Evolutionary conservation across 2,113 vertebrate genomes (phyloP), one percentile per base, ranked within the genome.

Genomic region (Pantherophis guttatus): DNA sequence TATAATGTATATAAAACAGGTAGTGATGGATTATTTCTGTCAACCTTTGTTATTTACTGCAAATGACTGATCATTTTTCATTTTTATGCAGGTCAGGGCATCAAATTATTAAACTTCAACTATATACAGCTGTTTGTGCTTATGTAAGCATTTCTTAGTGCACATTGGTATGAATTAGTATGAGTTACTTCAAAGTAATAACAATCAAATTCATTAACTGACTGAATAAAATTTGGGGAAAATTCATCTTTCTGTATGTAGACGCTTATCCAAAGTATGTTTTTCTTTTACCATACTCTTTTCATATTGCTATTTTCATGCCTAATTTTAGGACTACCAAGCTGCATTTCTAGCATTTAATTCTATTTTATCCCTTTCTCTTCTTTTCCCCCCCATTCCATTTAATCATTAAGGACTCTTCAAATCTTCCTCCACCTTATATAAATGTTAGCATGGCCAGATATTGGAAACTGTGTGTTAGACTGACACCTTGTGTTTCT

Each of bases 401-500:
- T 86, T 29, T 48, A 52, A 57, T 81, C 62, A 48, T 33, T 88
- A 39, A 8, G 7, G 17, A 86, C 39, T 90, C 26, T 26, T n/a
- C 87, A 88, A 87, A 44, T 55, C 90, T 59, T 75, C 21, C 48
- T 15, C 29, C 21, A 90, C 59, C 29, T 53, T 86, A n/a, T n/a
- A 81, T 21, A 81, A 86, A 21, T 15, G 23, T 93, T 50, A 86
- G 15, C 81, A 52, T 93, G 59, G 15, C 1, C 39, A 33, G 44
- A 53, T 10, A 58, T 52, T 19, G 88, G 55, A 39, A 54, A 52
- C 12, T 90, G 15, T 87, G n/a, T 57, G 23, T 58, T 90, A 87
- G 57, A 86, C 57, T 87, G 89, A 86, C 89, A 93, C 23, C 92
- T 93, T 54, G 58, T 93, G 89, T 86, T 12, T 33, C n/a, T 59